Evolutionary conservation across 2,888 invertebrate genomes (phyloP).

Genomic region (Thymelicus lineola): DNA sequence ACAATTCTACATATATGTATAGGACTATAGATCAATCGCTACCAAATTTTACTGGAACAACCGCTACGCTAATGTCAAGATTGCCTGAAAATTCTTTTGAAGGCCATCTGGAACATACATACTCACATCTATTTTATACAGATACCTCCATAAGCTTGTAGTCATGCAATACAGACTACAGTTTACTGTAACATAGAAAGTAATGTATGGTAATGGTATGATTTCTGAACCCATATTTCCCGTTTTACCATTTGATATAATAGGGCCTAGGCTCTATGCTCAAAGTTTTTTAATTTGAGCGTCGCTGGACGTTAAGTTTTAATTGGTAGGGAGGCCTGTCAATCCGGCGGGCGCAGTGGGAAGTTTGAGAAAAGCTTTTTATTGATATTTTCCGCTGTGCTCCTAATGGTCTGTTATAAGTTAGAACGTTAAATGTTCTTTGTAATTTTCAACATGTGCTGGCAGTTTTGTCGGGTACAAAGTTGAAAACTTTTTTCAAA

Average conservation of each 20-base stretch:
- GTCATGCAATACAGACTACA: too few relatives aligned
- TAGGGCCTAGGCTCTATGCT: constrained; percentile 14
- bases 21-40: too few relatives aligned
- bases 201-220: not conserved
- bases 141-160: too few relatives aligned
- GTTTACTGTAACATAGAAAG: not conserved
- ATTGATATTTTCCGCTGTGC: constrained; percentile 31
- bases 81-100: too few relatives aligned
- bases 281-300: constrained; percentile 31
- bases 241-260: constrained; percentile 14
- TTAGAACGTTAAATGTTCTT: constrained; percentile 11
- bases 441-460: constrained; percentile 3
- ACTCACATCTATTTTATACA: too few relatives aligned
- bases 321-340: constrained; percentile 36
- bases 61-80: too few relatives aligned
- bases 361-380: constrained; percentile 30
- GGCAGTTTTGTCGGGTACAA: not conserved
- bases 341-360: constrained; percentile 21
- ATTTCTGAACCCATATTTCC: not conserved
- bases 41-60: too few relatives aligned
- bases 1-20: too few relatives aligned
- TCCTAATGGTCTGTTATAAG: constrained; percentile 10
- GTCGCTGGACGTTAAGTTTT: constrained; percentile 38
- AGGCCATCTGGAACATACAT: too few relatives aligned
- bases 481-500: not conserved